Evolutionary conservation across 1,140 invertebrate species (phyloP).

Genomic region (Anoplolepis gracilipes): DNA sequence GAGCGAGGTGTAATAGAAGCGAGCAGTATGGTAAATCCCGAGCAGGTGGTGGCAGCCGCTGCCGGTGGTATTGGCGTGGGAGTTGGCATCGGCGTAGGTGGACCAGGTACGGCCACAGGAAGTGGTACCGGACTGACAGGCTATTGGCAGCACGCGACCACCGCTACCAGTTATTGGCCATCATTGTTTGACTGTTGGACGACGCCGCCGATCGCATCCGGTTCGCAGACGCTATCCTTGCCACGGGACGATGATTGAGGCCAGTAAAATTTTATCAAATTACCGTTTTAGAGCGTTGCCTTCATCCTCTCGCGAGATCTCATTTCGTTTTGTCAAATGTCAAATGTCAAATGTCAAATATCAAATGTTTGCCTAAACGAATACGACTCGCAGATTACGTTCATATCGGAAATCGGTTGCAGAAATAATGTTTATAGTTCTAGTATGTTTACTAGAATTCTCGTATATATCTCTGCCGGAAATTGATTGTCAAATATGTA

Average conservation of each 20-base stretch:
- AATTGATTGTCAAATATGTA: not conserved
- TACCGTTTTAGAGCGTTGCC: not conserved
- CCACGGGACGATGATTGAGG: slow-evolving; percentile 81
- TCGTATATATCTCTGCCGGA: not conserved
- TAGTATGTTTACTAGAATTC: not conserved
- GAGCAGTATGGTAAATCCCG: slow-evolving; percentile 45
- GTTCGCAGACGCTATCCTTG: slow-evolving; percentile 79
- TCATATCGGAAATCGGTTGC: not conserved
- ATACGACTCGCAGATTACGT: not conserved
- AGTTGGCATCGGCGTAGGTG: slow-evolving; percentile 73
- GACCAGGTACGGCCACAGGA: slow-evolving; percentile 23
- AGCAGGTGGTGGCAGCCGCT: slow-evolving; percentile 58
- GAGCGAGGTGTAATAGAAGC: slow-evolving; percentile 67
- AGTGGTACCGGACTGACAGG: slow-evolving; percentile 77
- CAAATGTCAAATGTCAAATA: not conserved
- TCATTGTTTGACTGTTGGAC: slow-evolving; percentile 84
- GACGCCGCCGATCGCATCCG: slow-evolving; percentile 78
- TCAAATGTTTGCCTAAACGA: not conserved
- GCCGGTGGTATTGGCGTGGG: slow-evolving; percentile 72
- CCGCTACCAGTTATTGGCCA: slow-evolving; percentile 81
- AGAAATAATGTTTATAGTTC: not conserved
- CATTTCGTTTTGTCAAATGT: slow-evolving; percentile 4
- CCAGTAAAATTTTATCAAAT: slow-evolving; percentile 67
- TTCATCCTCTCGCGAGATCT: slow-evolving; percentile 11
- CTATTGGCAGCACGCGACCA: slow-evolving; percentile 83